Evolutionary conservation across 2,888 invertebrate genomes (phyloP), one percentile per base, ranked within the genome.

Genomic region (Chorisops tibialis): DNA sequence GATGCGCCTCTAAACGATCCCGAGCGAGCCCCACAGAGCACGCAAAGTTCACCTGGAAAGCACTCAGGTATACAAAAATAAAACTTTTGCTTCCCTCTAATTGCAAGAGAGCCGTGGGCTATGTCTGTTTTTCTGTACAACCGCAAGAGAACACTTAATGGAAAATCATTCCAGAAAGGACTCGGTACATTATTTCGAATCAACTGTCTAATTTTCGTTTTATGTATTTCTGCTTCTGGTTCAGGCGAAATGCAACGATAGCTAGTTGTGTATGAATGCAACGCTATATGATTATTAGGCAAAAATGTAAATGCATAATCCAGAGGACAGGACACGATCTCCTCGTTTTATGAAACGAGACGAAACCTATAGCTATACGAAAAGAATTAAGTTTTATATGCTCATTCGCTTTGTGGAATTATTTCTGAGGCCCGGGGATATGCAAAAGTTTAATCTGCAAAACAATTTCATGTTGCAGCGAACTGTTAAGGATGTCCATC

Each of bases 61-160:
- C 30, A 30, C 30, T 30, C 30, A 5, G 9, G 30, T 5, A 7
- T 16, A 11, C 48, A 58, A 62, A 63, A 59, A 52, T 39, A 51
- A 63, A 59, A 16, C 22, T 59, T 39, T 58, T 41, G 37, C 38
- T 48, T 9, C 7, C 30, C 43, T 39, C 63, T 63, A 63, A 63
- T 63, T 63, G 63, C 59, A 59, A 54, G 47, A 22, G 48, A 38
- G 59, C 63, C 30, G 41, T 24, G 14, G 63, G 63, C 48, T n/a
- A 19, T 43, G 60, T 63, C 63, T 60, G 59, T 59, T 52, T 51
- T 63, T 49, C 59, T 51, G 41, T 59, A 52, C 59, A 59, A 45
- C 48, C 59, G 35, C 45, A 38, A 24, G 56, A 14, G 35, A 18
- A 56, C 43, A n/a, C 43, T 56, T 56, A 56, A 56, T 56, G 30